These are phyloP conservation scores for Mercenaria mercenaria DNA, from an alignment of 1,140 invertebrate species.

Conservation along the genomic window DNA sequence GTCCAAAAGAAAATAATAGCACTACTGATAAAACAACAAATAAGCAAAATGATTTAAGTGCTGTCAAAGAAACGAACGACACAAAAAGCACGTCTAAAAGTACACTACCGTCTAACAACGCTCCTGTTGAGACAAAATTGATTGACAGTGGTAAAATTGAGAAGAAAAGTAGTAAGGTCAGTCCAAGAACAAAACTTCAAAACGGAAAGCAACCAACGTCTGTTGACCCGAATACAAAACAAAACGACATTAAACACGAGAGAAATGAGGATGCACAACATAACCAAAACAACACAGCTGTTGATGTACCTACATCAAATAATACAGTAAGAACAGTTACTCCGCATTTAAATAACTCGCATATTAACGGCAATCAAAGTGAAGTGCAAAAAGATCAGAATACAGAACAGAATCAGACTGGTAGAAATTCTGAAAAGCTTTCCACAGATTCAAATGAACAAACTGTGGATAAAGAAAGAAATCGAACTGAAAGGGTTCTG, in stretches of 20 bases:
- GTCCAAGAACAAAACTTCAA: neutral
- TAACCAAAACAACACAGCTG: neutral
- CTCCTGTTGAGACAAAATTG: slow-evolving; percentile 16
- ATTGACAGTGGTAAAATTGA: neutral
- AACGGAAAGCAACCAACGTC: neutral
- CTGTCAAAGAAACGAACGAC: neutral
- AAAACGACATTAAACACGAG: neutral
- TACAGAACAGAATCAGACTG: neutral
- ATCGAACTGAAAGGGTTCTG: neutral
- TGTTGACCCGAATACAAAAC: neutral
- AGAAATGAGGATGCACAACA: neutral
- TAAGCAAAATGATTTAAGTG: neutral
- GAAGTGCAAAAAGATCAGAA: neutral
- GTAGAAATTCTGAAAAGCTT: neutral
- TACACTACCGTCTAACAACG: neutral
- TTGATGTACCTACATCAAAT: neutral
- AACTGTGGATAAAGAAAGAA: neutral
- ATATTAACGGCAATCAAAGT: neutral
- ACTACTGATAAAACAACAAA: neutral
- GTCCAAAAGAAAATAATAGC: neutral
- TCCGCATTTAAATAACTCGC: neutral
- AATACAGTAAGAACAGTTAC: neutral
- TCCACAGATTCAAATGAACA: neutral
- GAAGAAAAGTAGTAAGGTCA: neutral
- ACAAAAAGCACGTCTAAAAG: neutral